These are phyloP conservation scores for Aporrectodea caliginosa DNA, from an alignment of 1,140 invertebrate genomes.

Conservation along the genomic window DNA sequence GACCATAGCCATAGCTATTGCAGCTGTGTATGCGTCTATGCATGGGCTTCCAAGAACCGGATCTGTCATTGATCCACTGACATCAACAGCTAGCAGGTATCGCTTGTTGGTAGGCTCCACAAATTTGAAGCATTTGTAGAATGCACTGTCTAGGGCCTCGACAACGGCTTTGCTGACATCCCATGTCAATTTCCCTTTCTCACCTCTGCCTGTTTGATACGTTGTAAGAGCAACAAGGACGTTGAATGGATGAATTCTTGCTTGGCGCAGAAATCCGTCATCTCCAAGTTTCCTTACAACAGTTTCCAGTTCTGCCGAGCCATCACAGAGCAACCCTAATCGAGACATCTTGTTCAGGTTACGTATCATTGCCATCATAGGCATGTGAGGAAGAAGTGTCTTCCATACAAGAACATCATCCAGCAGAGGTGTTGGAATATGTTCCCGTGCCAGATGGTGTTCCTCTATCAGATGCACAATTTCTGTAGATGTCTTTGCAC, in stretches of 20 bases:
- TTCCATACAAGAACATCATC: slow-evolving; percentile 66
- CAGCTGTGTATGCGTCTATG: slow-evolving; percentile 56
- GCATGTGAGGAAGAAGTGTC: slow-evolving; percentile 62
- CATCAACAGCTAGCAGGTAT: slow-evolving; percentile 63
- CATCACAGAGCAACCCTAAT: slow-evolving; percentile 59
- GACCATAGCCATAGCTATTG: slow-evolving; percentile 34
- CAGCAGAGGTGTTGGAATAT: slow-evolving; percentile 64
- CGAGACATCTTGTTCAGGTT: slow-evolving; percentile 66
- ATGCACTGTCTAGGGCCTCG: slow-evolving; percentile 49
- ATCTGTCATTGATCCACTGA: slow-evolving; percentile 57
- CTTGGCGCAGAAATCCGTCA: slow-evolving; percentile 53
- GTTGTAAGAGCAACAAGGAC: slow-evolving; percentile 60
- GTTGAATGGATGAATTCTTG: slow-evolving; percentile 62
- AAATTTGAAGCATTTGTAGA: slow-evolving; percentile 55
- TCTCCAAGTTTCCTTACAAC: slow-evolving; percentile 37
- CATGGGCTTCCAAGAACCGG: slow-evolving; percentile 53
- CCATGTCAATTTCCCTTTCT: slow-evolving; percentile 55
- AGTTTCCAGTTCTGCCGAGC: slow-evolving; percentile 33
- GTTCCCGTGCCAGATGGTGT: slow-evolving; percentile 62
- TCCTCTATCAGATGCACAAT: slow-evolving; percentile 58
- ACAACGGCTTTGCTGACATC: slow-evolving; percentile 39
- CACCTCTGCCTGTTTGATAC: slow-evolving; percentile 61
- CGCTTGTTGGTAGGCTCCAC: slow-evolving; percentile 59
- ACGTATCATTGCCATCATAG: slow-evolving; percentile 60
- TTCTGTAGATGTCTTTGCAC: slow-evolving; percentile 59